Evolutionary conservation across 2,797 vertebrate species (phyloP), one percentile per base, ranked within the genome.

Genomic region (Botia kubotai): DNA sequence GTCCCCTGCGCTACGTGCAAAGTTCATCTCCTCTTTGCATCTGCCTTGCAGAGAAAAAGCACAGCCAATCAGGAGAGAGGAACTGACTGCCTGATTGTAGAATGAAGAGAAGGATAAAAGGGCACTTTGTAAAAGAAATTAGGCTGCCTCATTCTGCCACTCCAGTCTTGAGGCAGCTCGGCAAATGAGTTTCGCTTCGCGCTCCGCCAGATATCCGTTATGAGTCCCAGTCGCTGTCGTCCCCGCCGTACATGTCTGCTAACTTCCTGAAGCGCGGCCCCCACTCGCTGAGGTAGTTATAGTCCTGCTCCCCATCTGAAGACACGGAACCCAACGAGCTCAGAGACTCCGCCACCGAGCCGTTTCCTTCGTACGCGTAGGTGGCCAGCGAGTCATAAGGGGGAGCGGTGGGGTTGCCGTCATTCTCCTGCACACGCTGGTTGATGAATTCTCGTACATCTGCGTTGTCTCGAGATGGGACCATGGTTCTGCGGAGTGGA

Each of bases 381-480:
- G 97, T 99, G 80, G 97, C 97, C 90, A 99, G 89, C 0, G 97
- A 99, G 94, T 99, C 97, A 88, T 99, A 99, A 0, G 97, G 97
- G 0, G 97, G 96, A 0, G 96, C 96, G 0, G 96, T 93, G 3
- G 96, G 95, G 86, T 96, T 96, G 46, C 89, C 88, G 90, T 98
- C 97, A 0, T 97, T 96, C 52, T 98, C 97, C 90, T 96, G 92
- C 78, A 98, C 90, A 85, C 96, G 94, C 92, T 96, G 96, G 90
- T 94, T 95, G 90, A 98, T 98, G 93, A 98, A 98, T 91, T 96
- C 93, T 79, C 96, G 94, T 6, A 98, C 96, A 68, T 97, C 96
- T 0, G 95, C 93, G 83, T 97, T 97, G 55, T 97, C 96, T 26
- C 93, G 92, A 0, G 90, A 86, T 3, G 92, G 91, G 11, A 0